Conservation (phyloP, 2,113 vertebrate species). For the Danionella cerebrum region DNA sequence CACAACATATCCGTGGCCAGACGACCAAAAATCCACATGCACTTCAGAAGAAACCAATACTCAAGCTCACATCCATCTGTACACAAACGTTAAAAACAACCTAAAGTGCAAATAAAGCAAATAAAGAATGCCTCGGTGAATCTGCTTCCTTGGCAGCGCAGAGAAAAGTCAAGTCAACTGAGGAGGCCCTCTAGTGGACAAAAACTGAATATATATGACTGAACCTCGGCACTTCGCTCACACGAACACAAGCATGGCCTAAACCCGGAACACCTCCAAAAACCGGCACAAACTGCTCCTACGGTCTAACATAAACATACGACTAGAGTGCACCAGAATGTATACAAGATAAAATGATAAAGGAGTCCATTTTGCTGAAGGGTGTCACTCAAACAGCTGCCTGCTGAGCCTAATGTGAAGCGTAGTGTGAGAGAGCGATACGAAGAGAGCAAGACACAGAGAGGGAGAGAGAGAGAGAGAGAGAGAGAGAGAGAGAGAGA, state of each 20-base stretch:
- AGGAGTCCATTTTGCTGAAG: conserved; percentile 5
- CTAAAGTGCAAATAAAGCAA: too few species aligned
- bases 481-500: conserved; percentile 12
- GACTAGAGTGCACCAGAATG: conserved; percentile 5
- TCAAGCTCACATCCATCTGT: conserved; percentile 27
- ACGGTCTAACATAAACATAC: conserved; percentile 11
- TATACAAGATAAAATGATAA: conserved; percentile 22
- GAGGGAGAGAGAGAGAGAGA: conserved; percentile 24
- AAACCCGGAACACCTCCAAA: not conserved
- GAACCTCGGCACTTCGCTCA: conserved; percentile 29
- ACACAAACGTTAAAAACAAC: not conserved
- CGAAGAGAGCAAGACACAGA: conserved; percentile 33
- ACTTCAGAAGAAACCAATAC: conserved; percentile 53
- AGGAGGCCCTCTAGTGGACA: conserved; percentile 97
- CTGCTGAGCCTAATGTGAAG: conserved; percentile 30
- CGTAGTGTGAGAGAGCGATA: conserved; percentile 37
- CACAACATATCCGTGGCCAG: conserved; percentile 56
- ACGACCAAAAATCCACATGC: conserved; percentile 36
- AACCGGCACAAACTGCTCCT: too few species aligned
- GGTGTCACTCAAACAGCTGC: conserved; percentile 13
- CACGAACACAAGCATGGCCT: conserved; percentile 4
- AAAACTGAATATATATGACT: conserved; percentile 38
- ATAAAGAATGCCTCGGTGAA: too few species aligned
- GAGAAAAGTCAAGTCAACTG: conserved; percentile 61
- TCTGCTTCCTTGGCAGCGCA: not conserved